Evolutionary conservation across 37 sponge, comb jelly and placozoan genomes (phyloP).

Genomic region (Theonella swinhoei): DNA sequence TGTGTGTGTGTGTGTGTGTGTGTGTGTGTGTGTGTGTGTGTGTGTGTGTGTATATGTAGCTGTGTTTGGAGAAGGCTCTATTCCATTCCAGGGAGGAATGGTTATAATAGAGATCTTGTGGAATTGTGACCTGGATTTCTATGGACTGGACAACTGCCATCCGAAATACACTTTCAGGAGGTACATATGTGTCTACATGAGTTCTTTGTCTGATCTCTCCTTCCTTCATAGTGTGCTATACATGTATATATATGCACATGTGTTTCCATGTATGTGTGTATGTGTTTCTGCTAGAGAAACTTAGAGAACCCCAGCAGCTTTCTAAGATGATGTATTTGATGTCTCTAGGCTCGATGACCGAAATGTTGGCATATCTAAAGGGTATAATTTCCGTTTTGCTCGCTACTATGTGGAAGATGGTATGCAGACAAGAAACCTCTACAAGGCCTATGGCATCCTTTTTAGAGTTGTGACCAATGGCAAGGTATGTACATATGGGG

Average conservation of each 20-base stretch:
- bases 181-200: too few species aligned
- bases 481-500: constrained; percentile 3
- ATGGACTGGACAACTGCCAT: constrained; percentile 17
- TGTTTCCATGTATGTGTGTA: too few species aligned
- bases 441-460: constrained; percentile 73
- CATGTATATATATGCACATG: too few species aligned
- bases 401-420: neutral
- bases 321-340: too few species aligned
- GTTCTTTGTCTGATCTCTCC: too few species aligned
- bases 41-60: constrained; percentile 30
- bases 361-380: constrained; percentile 43
- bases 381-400: constrained; percentile 79
- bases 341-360: constrained; percentile 65
- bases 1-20: too few species aligned
- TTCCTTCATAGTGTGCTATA: too few species aligned
- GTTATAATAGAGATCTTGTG: constrained; percentile 62
- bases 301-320: too few species aligned
- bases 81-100: constrained; percentile 55
- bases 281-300: too few species aligned
- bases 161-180: constrained; percentile 61
- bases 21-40: constrained; percentile 20
- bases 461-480: constrained; percentile 57
- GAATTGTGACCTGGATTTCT: constrained; percentile 61
- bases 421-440: constrained; percentile 26
- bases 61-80: neutral